Evolutionary conservation across 2,797 vertebrate genomes (phyloP).

Genomic region (Takifugu ocellatus): DNA sequence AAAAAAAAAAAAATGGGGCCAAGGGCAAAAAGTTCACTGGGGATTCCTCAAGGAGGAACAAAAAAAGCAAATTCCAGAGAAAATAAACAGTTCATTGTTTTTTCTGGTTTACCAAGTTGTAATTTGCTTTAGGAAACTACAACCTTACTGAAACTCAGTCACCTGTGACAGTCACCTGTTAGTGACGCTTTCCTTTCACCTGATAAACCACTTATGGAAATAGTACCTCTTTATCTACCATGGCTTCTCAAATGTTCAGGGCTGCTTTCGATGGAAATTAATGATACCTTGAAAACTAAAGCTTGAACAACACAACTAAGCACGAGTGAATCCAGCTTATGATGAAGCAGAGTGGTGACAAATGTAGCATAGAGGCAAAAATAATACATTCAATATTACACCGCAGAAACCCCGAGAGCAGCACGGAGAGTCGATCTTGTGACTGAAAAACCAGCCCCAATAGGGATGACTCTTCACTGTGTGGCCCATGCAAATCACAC

Average conservation of each 20-base stretch:
- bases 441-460: conserved; percentile 1
- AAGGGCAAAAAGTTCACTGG: conserved; percentile 36
- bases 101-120: not conserved
- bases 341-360: conserved; percentile 38
- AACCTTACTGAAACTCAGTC: no score
- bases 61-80: not conserved
- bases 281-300: conserved; percentile 6
- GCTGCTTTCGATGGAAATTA: conserved; percentile 12
- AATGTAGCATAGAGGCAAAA: conserved; percentile 38
- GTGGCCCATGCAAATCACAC: conserved; percentile 27
- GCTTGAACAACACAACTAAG: conserved; percentile 2
- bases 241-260: conserved; percentile 2
- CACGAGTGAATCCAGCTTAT: conserved; percentile 22
- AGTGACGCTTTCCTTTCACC: no score
- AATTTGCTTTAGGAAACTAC: no score
- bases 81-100: not conserved
- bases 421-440: conserved; percentile 7
- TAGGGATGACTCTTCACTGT: conserved; percentile 9
- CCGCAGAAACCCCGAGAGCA: conserved; percentile 34
- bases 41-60: conserved; percentile 16
- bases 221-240: not conserved
- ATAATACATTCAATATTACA: conserved; percentile 30
- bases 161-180: no score
- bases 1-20: conserved; percentile 47
- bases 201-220: no score